These are phyloP conservation scores for Fissipunctia ypsillon DNA, from an alignment of 2,888 invertebrate genomes.

Conservation along the genomic window DNA sequence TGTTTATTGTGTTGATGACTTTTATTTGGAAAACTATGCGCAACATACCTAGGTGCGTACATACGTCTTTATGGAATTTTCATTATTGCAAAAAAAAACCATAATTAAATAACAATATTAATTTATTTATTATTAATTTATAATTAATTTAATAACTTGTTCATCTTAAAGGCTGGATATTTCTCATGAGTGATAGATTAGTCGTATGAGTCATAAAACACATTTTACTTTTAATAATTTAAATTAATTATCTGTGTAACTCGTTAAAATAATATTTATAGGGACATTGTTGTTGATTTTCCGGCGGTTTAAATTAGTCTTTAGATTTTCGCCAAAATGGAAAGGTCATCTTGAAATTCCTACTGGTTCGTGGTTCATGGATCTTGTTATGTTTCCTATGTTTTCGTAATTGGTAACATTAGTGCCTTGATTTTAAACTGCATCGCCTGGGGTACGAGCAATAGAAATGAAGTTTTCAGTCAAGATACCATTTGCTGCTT, in stretches of 20 bases:
- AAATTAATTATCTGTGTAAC: neutral
- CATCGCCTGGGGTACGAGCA: neutral
- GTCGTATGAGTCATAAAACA: neutral
- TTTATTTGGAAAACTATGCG: conserved; percentile 7
- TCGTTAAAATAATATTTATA: no score
- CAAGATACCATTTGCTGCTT: neutral
- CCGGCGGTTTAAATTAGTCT: no score
- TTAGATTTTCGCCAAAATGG: neutral
- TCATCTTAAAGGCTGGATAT: neutral
- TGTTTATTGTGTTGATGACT: neutral
- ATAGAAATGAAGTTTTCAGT: neutral
- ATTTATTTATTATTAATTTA: no score
- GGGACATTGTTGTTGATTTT: neutral
- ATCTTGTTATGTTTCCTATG: neutral
- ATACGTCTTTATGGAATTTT: neutral
- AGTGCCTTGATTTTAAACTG: neutral
- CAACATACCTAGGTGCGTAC: neutral
- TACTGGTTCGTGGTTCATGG: neutral
- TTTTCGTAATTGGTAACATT: neutral
- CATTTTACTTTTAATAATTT: neutral
- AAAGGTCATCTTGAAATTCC: neutral
- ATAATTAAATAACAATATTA: no score
- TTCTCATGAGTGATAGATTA: neutral
- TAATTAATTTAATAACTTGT: neutral
- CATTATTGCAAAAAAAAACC: neutral